Percentiles rank a stretch among this genome's conserved stretches.
Evolutionary conservation across 1,140 invertebrate species (phyloP).

Genomic region (Diorhabda elongata): DNA sequence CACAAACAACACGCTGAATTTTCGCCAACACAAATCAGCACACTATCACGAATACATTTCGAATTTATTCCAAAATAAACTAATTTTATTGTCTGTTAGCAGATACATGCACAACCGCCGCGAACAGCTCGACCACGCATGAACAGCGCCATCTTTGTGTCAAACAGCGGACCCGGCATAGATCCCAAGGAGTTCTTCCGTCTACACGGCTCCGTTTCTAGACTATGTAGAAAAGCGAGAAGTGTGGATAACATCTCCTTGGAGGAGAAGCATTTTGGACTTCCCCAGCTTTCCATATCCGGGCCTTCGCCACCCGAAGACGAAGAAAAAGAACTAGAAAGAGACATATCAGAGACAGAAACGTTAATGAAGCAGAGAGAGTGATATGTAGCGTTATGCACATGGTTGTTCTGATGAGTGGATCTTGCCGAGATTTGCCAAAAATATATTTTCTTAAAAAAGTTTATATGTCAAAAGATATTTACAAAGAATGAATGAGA

Average conservation of each 20-base stretch:
- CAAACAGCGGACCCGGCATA: constrained; percentile 68
- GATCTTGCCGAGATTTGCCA: neutral
- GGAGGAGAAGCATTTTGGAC: constrained; percentile 57
- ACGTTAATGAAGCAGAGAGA: constrained; percentile 8
- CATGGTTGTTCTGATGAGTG: neutral
- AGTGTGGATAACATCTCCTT: constrained; percentile 64
- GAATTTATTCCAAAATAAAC: too few relatives aligned
- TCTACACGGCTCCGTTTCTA: constrained; percentile 71
- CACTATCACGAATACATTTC: too few relatives aligned
- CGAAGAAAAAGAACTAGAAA: constrained; percentile 44
- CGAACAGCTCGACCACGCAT: constrained; percentile 64
- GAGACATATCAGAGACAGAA: constrained; percentile 5
- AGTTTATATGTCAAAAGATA: neutral
- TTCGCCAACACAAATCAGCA: too few relatives aligned
- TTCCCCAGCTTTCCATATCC: constrained; percentile 71
- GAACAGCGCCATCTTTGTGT: constrained; percentile 71
- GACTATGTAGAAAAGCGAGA: constrained; percentile 70
- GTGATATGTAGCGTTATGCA: neutral
- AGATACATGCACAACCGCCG: constrained; percentile 40
- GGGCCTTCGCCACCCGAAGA: constrained; percentile 71
- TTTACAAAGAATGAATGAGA: too few relatives aligned
- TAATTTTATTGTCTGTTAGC: neutral
- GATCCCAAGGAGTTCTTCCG: constrained; percentile 71
- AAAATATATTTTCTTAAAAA: neutral
- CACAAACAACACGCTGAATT: too few relatives aligned